Evolutionary conservation across 23 tunicate species (phyloP).

Genomic region (Oikopleura vanhoeffeni): DNA sequence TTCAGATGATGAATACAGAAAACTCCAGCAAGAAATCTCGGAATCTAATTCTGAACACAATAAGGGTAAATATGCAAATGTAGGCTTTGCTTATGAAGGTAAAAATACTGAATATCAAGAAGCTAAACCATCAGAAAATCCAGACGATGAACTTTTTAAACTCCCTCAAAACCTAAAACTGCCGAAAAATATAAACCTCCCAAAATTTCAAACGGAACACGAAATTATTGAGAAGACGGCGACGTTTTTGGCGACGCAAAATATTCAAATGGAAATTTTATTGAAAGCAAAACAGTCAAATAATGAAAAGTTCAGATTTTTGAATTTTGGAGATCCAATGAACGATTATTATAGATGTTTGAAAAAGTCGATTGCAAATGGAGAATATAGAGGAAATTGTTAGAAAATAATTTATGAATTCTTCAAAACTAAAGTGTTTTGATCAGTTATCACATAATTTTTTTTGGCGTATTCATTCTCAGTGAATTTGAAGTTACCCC

Average conservation of each 20-base stretch:
- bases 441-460: too few species aligned
- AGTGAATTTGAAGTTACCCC: too few species aligned
- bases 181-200: neutral
- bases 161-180: neutral
- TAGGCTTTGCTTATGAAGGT: neutral
- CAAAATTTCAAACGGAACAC: conserved; percentile 22
- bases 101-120: neutral
- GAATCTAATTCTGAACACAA: neutral
- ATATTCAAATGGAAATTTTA: conserved; percentile 86
- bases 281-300: conserved; percentile 81
- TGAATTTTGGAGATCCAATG: conserved; percentile 53
- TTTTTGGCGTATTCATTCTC: too few species aligned
- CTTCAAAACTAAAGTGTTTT: too few species aligned
- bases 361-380: neutral
- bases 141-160: neutral
- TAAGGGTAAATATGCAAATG: neutral
- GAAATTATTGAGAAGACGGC: conserved; percentile 93
- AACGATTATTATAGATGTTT: conserved; percentile 81
- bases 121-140: neutral
- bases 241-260: conserved; percentile 70
- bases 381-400: neutral
- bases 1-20: neutral
- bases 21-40: neutral
- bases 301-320: conserved; percentile 58
- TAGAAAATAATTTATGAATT: too few species aligned